Evolutionary conservation across 2,888 invertebrate genomes (phyloP), one percentile per base, ranked within the genome.

Genomic region (Phortica magna): DNA sequence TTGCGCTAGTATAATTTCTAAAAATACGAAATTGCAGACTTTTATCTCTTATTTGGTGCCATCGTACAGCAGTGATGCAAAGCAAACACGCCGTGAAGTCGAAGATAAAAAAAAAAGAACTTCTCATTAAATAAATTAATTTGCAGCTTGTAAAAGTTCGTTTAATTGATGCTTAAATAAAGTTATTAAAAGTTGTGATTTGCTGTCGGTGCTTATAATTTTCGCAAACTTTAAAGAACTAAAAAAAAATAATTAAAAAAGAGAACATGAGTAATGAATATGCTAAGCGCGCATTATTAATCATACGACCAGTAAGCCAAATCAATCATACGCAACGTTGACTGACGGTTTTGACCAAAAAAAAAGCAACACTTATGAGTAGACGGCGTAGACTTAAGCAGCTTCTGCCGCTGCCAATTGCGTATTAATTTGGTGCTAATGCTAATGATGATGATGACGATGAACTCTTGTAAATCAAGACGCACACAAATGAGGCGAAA

Each of bases 241-340:
- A 73, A 7, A 73, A 59, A 64, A 6, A 22, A n/a, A 17, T 17
- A 12, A 41, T n/a, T 0, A 43, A 17, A 19, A 48, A 68, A 42
- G 2, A 68, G 3, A 74, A 79, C 77, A 78, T 48, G 72, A 71
- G 59, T 76, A 71, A 76, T 83, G 82, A 83, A 82, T 61, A 64
- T 80, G 17, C 10, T 17, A 17, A 19, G 19, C 17, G 61, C 78
- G 72, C 74, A 79, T 76, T 53, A 17, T 78, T 73, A 76, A 68
- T 78, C 68, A 55, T 17, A 19, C 71, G 53, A 12, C 73, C 48
- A 39, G 43, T n/a, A 31, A 65, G 14, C 12, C 70, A 73, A 43
- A 86, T 84, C 78, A 80, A 78, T 81, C 78, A 86, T 88, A 84
- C 85, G 85, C 85, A 83, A 78, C 76, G 84, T 81, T 77, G 12